These are phyloP conservation scores for Motacilla tschutschensis DNA, from an alignment of 2,113 vertebrate genomes.

Conservation along the genomic window DNA sequence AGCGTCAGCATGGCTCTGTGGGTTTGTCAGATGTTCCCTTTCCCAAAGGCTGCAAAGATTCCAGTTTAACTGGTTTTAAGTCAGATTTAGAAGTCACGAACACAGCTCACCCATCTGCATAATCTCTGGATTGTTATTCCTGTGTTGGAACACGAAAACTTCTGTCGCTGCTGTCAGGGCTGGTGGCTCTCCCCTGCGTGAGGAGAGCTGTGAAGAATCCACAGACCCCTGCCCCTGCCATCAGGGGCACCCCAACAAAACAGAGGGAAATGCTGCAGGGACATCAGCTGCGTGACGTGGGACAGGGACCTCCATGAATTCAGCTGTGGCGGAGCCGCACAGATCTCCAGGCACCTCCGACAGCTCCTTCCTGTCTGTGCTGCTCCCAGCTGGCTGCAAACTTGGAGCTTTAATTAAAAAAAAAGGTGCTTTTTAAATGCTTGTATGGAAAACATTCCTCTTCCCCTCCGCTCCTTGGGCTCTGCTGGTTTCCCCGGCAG, in stretches of 20 bases:
- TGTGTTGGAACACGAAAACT: not conserved
- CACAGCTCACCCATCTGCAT: not conserved
- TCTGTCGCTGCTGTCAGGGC: not conserved
- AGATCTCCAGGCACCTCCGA: not conserved
- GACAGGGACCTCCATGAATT: too few species aligned
- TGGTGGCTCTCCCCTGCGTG: not conserved
- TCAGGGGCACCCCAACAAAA: not conserved
- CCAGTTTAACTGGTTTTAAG: not conserved
- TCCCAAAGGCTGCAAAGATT: not conserved
- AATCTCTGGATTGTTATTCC: not conserved
- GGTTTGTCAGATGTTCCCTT: not conserved
- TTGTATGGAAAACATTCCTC: not conserved
- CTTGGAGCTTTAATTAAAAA: not conserved
- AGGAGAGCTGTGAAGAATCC: not conserved
- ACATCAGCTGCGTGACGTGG: not conserved
- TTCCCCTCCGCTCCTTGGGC: not conserved
- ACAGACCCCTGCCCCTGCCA: not conserved
- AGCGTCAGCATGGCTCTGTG: not conserved
- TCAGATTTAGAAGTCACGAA: not conserved
- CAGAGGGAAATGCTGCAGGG: not conserved
- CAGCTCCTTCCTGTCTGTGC: not conserved
- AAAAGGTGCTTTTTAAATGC: fast-evolving
- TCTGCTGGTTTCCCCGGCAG: not conserved
- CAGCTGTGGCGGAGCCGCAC: not conserved
- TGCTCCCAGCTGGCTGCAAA: not conserved